phyloP scores from a whole-genome alignment of 2,888 invertebrate genomes.

The Gibbula magus region DNA sequence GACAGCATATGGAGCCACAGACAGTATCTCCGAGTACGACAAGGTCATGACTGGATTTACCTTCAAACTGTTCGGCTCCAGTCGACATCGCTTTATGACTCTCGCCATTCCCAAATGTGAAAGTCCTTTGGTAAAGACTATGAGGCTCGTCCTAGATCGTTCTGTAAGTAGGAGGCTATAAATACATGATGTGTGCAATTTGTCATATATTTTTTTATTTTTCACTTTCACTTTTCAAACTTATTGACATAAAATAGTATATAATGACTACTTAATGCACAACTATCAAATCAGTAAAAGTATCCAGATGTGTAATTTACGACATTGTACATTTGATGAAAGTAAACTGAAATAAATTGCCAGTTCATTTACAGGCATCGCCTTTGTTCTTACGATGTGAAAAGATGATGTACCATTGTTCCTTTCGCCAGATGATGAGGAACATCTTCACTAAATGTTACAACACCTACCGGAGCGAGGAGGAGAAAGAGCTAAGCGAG shows the following conservation, averaged over 20 bases:
- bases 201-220: no score
- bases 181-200: neutral
- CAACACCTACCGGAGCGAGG: constrained; percentile 64
- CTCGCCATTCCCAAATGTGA: constrained; percentile 68
- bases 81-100: constrained; percentile 65
- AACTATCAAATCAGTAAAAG: no score
- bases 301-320: no score
- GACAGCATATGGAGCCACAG: constrained; percentile 58
- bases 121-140: constrained; percentile 64
- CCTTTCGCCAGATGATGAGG: constrained; percentile 68
- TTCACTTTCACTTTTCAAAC: no score
- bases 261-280: no score
- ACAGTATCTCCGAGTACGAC: constrained; percentile 42
- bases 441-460: constrained; percentile 72
- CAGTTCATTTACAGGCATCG: no score
- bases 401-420: no score
- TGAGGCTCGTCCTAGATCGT: constrained; percentile 69
- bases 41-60: constrained; percentile 58
- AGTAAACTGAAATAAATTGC: no score
- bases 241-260: no score
- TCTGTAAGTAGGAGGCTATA: constrained; percentile 60
- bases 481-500: constrained; percentile 64
- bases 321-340: no score
- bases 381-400: no score
- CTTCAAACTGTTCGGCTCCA: constrained; percentile 70